These are phyloP conservation scores for Adela reaumurella DNA, from an alignment of 2,888 invertebrate species.

Conservation along the genomic window DNA sequence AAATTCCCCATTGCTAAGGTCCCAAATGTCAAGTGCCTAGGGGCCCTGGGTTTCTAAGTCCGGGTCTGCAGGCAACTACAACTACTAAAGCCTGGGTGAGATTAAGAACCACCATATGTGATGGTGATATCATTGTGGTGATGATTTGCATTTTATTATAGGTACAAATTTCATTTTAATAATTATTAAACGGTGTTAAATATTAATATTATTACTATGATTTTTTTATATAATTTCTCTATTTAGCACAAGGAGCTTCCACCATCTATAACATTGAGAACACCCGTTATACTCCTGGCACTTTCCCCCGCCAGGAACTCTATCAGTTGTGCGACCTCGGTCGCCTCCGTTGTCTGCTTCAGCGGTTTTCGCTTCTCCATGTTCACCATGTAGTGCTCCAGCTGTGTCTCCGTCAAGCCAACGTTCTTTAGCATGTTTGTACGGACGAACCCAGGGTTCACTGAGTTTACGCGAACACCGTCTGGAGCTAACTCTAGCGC, in stretches of 20 bases:
- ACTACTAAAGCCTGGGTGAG: too few relatives aligned
- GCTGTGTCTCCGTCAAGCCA: conserved; percentile 58
- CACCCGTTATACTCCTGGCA: conserved; percentile 87
- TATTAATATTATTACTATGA: background rate
- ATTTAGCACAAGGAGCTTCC: conserved; percentile 26
- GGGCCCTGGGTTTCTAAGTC: too few relatives aligned
- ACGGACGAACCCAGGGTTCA: conserved; percentile 90
- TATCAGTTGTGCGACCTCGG: conserved; percentile 86
- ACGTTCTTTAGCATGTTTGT: conserved; percentile 79
- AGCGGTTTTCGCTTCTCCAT: conserved; percentile 75
- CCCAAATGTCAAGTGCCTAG: too few relatives aligned
- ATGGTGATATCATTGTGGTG: too few relatives aligned
- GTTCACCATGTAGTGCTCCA: conserved; percentile 68
- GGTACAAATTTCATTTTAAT: too few relatives aligned
- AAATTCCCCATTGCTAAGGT: too few relatives aligned
- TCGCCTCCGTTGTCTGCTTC: conserved; percentile 72
- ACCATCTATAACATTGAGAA: conserved; percentile 35
- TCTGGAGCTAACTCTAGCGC: conserved; percentile 81
- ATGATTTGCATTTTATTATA: too few relatives aligned
- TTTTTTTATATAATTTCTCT: background rate
- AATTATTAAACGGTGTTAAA: too few relatives aligned
- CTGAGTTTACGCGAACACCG: conserved; percentile 81
- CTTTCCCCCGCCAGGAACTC: conserved; percentile 83
- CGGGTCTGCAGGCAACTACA: too few relatives aligned
- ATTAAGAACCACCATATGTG: too few relatives aligned